Evolutionary conservation across 2,797 vertebrate genomes (phyloP), one percentile per base, ranked within the genome.

Genomic region (Heterohyrax brucei): DNA sequence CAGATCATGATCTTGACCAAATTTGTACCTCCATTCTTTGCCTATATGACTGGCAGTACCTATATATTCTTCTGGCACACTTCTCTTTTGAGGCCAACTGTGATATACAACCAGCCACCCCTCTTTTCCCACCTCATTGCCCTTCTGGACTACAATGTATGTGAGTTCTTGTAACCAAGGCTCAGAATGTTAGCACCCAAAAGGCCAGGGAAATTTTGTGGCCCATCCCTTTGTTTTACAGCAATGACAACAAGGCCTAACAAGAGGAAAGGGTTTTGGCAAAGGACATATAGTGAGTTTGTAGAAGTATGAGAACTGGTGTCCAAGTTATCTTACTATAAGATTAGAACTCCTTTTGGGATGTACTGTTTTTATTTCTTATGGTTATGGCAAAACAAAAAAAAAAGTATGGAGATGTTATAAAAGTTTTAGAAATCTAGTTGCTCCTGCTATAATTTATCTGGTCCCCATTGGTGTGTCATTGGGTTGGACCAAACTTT

Each of bases 101-200:
- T 96, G 14, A 4, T 94, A 1, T 61, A 83, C 28, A 95, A 24
- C 70, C 50, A 78, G 66, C 39, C 93, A 61, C 9, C 48, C 16
- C 39, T 56, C 59, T 24, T 66, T 84, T 1, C 89, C 72, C 24
- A 28, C 48, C 8, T 91, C 46, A 19, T 66, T 90, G 28, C 30
- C 76, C 18, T 94, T 59, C 28, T 95, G 92, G 59, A 56, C 94
- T 90, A 85, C 46, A 59, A 95, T 82, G 83, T 72, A 80, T 30
- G 22, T 86, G 39, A 90, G 33, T 96, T 89, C 22, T 87, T 95
- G 93, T 88, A 10, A 89, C 77, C 83, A 62, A 90, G 56, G 26
- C 70, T 94, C 46, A 92, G 53, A 87, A 79, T 87, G 79, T 46
- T 50, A 91, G 24, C 81, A 91, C 94, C 62, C 2, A 62, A 93